Conservation (phyloP, 2,797 vertebrate genomes). For the Phyllotis vaccarum region DNA sequence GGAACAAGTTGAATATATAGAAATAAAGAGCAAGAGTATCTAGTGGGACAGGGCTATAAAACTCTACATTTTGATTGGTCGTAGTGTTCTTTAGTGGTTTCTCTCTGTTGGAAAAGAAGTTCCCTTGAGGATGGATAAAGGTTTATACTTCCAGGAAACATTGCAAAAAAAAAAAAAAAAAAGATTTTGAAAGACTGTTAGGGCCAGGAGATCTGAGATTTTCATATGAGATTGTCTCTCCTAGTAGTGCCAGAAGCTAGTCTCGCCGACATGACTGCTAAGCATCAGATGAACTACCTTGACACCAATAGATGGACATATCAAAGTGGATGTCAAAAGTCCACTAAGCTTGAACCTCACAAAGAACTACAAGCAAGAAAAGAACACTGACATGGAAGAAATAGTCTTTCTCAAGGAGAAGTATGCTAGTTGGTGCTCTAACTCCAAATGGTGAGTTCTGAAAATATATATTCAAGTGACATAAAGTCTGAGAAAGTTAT, state of each 20-base stretch:
- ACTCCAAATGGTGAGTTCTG: background rate
- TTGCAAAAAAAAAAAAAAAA: background rate
- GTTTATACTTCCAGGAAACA: background rate
- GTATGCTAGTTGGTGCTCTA: background rate
- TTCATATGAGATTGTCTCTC: background rate
- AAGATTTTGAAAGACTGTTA: background rate
- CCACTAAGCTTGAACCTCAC: background rate
- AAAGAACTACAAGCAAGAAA: background rate
- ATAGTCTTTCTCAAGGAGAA: background rate
- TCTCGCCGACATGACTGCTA: background rate
- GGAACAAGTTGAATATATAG: background rate
- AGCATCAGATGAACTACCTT: background rate
- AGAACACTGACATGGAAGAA: background rate
- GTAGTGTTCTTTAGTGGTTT: background rate
- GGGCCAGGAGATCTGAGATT: background rate
- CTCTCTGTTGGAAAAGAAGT: background rate
- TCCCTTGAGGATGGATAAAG: background rate
- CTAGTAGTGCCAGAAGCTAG: background rate
- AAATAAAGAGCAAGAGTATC: background rate
- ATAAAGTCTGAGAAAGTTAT: background rate
- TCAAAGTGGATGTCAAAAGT: no score
- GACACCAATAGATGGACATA: background rate
- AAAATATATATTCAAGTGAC: no score
- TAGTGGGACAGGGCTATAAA: background rate
- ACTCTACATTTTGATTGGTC: background rate